Conservation (phyloP, 2,797 vertebrate genomes). For the Acanthopagrus latus region DNA sequence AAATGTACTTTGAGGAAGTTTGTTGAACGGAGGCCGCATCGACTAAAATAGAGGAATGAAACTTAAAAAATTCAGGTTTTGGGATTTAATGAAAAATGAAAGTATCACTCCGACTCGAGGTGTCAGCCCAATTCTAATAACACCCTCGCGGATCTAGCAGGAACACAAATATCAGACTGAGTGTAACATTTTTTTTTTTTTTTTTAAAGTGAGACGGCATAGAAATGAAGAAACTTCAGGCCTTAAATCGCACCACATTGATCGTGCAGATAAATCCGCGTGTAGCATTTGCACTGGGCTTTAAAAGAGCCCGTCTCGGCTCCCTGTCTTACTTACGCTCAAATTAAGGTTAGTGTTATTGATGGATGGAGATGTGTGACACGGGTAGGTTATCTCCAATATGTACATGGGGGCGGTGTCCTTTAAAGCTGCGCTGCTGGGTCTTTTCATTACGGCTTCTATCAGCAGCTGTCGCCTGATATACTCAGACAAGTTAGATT, state of each 20-base stretch:
- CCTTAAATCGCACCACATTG: constrained; percentile 28
- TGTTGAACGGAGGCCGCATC: background rate
- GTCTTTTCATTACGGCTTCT: constrained; percentile 62
- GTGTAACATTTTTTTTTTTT: constrained; percentile 2
- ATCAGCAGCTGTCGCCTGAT: constrained; percentile 68
- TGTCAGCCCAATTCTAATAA: constrained; percentile 3
- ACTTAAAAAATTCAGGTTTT: background rate
- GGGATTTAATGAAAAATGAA: constrained; percentile 15
- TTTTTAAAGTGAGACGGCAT: constrained; percentile 14
- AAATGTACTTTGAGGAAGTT: constrained; percentile 9
- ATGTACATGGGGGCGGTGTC: constrained; percentile 40
- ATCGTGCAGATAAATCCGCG: constrained; percentile 17
- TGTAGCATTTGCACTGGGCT: constrained; percentile 16
- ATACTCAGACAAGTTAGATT: constrained; percentile 66
- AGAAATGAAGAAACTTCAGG: background rate
- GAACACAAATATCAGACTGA: constrained; percentile 28
- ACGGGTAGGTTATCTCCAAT: constrained; percentile 51
- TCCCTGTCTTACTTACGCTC: background rate
- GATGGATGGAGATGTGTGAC: constrained; percentile 38
- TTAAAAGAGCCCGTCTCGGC: constrained; percentile 23
- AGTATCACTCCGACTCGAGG: constrained; percentile 14
- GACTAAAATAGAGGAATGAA: constrained; percentile 15
- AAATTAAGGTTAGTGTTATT: constrained; percentile 23
- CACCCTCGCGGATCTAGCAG: constrained; percentile 15
- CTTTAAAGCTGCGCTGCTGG: constrained; percentile 36